A percentile compares a stretch with the other conserved stretches of the same genome.
Evolutionary conservation across 1,140 invertebrate genomes (phyloP).

Genomic region (Bombus consobrinus): DNA sequence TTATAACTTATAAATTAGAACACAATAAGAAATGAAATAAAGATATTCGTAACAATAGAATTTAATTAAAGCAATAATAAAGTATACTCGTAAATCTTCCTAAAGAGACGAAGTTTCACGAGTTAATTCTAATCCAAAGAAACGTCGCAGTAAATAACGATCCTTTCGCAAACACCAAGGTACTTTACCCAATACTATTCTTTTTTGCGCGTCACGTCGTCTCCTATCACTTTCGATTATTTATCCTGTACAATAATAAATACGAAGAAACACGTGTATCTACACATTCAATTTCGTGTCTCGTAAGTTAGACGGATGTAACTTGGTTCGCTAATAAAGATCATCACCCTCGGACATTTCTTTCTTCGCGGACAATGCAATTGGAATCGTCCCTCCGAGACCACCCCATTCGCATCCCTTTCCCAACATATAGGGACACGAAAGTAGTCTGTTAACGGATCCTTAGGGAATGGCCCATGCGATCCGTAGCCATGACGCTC

Average conservation of each 20-base stretch:
- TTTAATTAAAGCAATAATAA: not conserved
- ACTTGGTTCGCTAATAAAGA: constrained; percentile 57
- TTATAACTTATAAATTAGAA: no score
- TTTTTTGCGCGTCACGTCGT: not conserved
- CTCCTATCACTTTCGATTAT: constrained; percentile 12
- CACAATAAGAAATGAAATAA: not conserved
- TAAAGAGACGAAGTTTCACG: no score
- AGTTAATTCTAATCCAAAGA: not conserved
- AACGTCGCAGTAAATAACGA: not conserved
- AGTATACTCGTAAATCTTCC: not conserved
- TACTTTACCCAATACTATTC: not conserved
- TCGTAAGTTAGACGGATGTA: constrained; percentile 5
- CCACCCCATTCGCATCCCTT: not conserved
- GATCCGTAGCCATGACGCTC: constrained; percentile 35
- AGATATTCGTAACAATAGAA: not conserved
- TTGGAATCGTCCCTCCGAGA: constrained; percentile 55
- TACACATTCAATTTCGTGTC: constrained; percentile 1
- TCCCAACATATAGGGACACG: constrained; percentile 41
- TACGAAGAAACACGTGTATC: not conserved
- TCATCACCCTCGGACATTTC: not conserved
- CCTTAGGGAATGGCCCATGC: constrained; percentile 30
- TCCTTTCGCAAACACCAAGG: not conserved
- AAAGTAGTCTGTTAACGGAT: constrained; percentile 43
- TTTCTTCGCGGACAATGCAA: constrained; percentile 58
- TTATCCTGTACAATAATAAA: constrained; percentile 19